Conservation (phyloP, 2,797 vertebrate species). For the Momotus momota region DNA sequence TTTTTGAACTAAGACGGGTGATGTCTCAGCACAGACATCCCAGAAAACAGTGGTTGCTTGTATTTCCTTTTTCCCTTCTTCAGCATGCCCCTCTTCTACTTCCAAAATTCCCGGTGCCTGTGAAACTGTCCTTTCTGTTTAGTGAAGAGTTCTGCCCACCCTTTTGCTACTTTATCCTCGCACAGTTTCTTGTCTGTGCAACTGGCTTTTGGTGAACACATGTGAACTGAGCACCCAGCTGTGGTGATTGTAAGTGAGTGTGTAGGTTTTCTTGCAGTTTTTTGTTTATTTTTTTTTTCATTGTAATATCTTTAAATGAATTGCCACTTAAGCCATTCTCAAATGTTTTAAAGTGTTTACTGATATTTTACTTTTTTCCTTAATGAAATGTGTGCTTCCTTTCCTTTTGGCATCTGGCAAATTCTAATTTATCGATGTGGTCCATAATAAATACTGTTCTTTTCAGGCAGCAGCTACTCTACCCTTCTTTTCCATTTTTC, state of each 20-base stretch:
- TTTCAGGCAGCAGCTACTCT: not conserved
- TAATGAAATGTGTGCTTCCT: not conserved
- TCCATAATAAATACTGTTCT: not conserved
- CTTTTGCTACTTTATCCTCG: rapidly evolving
- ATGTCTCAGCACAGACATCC: not conserved
- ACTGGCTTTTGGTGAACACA: not conserved
- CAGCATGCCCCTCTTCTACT: rapidly evolving
- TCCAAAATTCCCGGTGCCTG: not conserved
- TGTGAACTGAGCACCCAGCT: not conserved
- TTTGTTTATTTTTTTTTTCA: not conserved
- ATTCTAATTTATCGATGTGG: not conserved
- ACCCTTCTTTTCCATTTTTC: not conserved
- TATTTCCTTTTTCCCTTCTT: not conserved
- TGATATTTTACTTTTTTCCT: not conserved
- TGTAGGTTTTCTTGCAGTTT: not conserved
- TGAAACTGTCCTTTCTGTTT: not conserved
- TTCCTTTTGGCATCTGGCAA: not conserved
- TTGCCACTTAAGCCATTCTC: not conserved
- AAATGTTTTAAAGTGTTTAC: not conserved
- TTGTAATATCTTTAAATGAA: not conserved
- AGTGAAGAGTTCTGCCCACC: not conserved
- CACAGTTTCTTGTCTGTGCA: not conserved
- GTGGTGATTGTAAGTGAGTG: not conserved
- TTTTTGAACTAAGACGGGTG: not conserved
- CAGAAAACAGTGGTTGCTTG: not conserved